Evolutionary conservation across 2,113 vertebrate species (phyloP), one percentile per base, ranked within the genome.

Genomic region (Grammomys surdaster): DNA sequence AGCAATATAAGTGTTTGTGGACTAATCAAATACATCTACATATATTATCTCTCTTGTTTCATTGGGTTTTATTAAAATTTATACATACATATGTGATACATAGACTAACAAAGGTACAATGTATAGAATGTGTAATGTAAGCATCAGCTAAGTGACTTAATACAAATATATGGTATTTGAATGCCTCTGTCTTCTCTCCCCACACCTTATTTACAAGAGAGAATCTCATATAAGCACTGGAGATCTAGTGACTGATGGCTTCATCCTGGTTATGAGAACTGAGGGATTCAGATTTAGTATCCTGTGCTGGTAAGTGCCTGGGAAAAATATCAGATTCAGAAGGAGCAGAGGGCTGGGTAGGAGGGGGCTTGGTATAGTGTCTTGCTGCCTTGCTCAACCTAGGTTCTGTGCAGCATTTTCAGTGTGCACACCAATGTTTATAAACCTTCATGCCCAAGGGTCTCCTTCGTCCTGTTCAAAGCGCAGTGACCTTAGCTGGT

Each of bases 161-260:
- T 51, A 70, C 63, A 56, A 87, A 87, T 24, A 11, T 31, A 73
- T 48, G 95, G 80, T 95, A 97, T 93, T 95, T 89, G 82, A 91
- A 95, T 0, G 63, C 91, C 94, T 95, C 96, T 96, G 36, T 73
- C 54, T 56, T 58, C 75, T 43, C 78, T 54, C 56, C 91, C 46
- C 70, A 58, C 95, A 76, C 95, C 97, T 99, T 99, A 99, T 99
- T 99, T 99, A 99, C 99, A 99, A 97, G 98, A 98, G 97, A 98
- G 98, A 96, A 95, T 98, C 96, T 98, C 98, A 96, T 60, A 54
- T 99, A 99, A 99, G 99, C 99, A 99, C 95, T 90, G 97, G 94
- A 98, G 98, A 98, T 99, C 99, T 97, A 95, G 97, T 99, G 99
- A 98, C 99, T 89, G 97, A 96, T 98, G 97, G 97, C 96, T 89